Evolutionary conservation across 2,888 invertebrate species (phyloP).

Genomic region (Camponotus fellah): DNA sequence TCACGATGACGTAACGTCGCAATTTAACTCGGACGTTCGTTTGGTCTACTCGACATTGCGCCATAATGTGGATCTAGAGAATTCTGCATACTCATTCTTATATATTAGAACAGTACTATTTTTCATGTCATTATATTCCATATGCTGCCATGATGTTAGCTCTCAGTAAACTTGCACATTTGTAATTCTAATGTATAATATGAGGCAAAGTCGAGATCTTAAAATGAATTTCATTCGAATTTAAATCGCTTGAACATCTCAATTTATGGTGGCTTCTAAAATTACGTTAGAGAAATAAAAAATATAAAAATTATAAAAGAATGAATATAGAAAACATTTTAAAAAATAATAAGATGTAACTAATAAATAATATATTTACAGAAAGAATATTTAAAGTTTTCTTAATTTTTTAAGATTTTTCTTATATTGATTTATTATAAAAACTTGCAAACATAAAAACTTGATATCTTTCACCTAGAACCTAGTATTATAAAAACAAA

Average conservation of each 20-base stretch:
- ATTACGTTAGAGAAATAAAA: neutral
- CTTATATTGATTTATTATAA: neutral
- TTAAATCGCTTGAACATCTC: neutral
- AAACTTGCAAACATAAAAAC: neutral
- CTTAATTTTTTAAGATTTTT: neutral
- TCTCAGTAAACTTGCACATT: neutral
- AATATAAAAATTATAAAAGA: neutral
- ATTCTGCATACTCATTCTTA: neutral
- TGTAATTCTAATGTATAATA: neutral
- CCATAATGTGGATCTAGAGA: neutral
- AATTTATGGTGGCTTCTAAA: neutral
- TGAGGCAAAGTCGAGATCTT: conserved; percentile 8
- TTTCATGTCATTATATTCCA: neutral
- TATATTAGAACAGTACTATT: neutral
- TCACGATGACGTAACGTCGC: neutral
- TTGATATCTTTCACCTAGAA: neutral
- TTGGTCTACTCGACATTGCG: neutral
- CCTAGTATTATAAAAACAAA: conserved; percentile 6
- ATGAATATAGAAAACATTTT: neutral
- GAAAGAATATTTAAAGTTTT: neutral
- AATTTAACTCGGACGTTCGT: conserved; percentile 1
- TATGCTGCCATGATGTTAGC: neutral
- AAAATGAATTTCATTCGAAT: conserved; percentile 1
- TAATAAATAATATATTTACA: neutral
- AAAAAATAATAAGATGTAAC: neutral